These are phyloP conservation scores for Xyrichtys novacula DNA, from an alignment of 2,797 vertebrate genomes.

Conservation along the genomic window DNA sequence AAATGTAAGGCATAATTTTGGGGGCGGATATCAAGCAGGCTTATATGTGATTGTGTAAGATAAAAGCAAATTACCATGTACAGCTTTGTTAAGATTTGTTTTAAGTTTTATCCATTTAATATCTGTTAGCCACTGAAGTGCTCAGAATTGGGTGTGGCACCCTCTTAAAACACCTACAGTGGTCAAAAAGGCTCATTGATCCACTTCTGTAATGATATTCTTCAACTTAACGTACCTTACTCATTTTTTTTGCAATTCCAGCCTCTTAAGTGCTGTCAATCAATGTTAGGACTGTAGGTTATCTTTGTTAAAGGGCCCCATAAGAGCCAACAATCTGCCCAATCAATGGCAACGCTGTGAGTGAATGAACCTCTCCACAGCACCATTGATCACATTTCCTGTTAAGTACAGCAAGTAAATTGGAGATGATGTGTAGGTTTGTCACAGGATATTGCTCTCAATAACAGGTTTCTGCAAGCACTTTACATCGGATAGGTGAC, in stretches of 20 bases:
- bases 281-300: slow-evolving; percentile 61
- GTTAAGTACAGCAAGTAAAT: slow-evolving; percentile 56
- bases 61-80: too few relatives aligned
- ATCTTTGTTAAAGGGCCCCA: slow-evolving; percentile 59
- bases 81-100: slow-evolving; percentile 1
- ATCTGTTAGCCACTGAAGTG: not conserved
- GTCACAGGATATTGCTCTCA: slow-evolving; percentile 45
- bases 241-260: slow-evolving; percentile 41
- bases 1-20: too few relatives aligned
- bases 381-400: slow-evolving; percentile 52
- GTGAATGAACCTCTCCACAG: slow-evolving; percentile 43
- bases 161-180: not conserved
- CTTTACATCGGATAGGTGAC: slow-evolving; percentile 40
- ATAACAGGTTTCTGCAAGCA: slow-evolving; percentile 45
- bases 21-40: too few relatives aligned
- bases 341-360: slow-evolving; percentile 63
- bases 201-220: slow-evolving; percentile 45
- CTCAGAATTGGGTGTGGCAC: not conserved
- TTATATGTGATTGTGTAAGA: too few relatives aligned
- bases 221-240: slow-evolving; percentile 39
- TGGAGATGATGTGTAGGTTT: slow-evolving; percentile 60
- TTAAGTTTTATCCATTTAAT: slow-evolving; percentile 7
- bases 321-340: slow-evolving; percentile 47
- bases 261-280: slow-evolving; percentile 64
- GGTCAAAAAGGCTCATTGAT: slow-evolving; percentile 43